phyloP scores from a whole-genome alignment of 2,113 vertebrate genomes.

The Manacus vitellinus region DNA sequence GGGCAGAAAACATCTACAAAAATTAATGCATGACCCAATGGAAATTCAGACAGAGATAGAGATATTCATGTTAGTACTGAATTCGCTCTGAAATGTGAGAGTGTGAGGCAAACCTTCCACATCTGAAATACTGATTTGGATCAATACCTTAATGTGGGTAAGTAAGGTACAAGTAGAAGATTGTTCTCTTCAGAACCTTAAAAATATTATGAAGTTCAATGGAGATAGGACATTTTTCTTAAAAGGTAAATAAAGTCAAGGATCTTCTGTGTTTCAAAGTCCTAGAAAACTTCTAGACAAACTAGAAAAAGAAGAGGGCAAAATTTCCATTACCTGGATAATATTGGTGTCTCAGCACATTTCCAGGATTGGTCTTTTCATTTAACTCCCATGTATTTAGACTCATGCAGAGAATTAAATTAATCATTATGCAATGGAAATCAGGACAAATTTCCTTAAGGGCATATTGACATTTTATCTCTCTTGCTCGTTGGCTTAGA shows the following conservation, averaged over 20 bases:
- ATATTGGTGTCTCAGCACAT: neutral
- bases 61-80: neutral
- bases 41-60: neutral
- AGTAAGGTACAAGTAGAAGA: neutral
- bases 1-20: neutral
- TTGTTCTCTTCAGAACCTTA: neutral
- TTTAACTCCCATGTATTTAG: slow-evolving; percentile 7
- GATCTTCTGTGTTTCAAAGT: neutral
- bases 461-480: slow-evolving; percentile 30
- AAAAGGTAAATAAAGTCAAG: neutral
- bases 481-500: neutral
- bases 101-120: neutral
- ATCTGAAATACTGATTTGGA: neutral
- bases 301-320: neutral
- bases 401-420: slow-evolving; percentile 29
- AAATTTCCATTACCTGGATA: neutral
- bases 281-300: neutral
- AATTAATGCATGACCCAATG: neutral
- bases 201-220: neutral
- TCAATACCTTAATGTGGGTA: neutral
- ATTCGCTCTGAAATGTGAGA: neutral
- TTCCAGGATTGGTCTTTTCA: neutral
- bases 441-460: slow-evolving; percentile 18
- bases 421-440: slow-evolving; percentile 22
- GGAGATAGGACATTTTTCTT: neutral